A percentile compares a stretch with the other conserved stretches of the same genome.
Conservation (phyloP, 2,113 vertebrate species). For the Tenebrosternarchus preto region DNA sequence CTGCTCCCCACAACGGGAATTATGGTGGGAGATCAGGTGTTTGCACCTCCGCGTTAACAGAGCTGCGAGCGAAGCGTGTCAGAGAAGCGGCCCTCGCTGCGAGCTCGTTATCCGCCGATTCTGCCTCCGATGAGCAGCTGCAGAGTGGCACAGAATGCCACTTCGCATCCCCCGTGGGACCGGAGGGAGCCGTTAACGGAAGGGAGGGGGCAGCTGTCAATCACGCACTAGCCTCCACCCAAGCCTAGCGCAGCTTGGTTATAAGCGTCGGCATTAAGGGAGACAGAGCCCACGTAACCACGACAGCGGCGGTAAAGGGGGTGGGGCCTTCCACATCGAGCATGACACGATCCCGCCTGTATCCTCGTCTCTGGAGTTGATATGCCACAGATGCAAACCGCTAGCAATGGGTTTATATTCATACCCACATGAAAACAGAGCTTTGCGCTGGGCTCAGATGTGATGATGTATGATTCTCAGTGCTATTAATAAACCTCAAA, state of each 20-base stretch:
- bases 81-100: neutral
- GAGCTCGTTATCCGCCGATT: slow-evolving; percentile 34
- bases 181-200: too few relatives aligned
- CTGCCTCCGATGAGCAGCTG: slow-evolving; percentile 30
- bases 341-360: too few relatives aligned
- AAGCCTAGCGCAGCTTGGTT: neutral
- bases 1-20: neutral
- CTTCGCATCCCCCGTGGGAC: neutral
- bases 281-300: too few relatives aligned
- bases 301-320: too few relatives aligned
- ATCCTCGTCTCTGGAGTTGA: too few relatives aligned
- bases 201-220: slow-evolving; percentile 20
- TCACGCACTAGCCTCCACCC: neutral
- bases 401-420: neutral
- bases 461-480: slow-evolving; percentile 5
- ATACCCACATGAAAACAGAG: neutral
- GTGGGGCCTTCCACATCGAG: too few relatives aligned
- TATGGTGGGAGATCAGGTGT: slow-evolving; percentile 45
- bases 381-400: too few relatives aligned
- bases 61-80: slow-evolving; percentile 43
- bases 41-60: slow-evolving; percentile 46
- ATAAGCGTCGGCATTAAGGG: neutral
- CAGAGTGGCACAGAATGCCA: neutral
- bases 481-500: slow-evolving; percentile 3
- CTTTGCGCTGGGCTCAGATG: neutral